Evolutionary conservation across 2,113 vertebrate species (phyloP).

Genomic region (Scatophagus argus): DNA sequence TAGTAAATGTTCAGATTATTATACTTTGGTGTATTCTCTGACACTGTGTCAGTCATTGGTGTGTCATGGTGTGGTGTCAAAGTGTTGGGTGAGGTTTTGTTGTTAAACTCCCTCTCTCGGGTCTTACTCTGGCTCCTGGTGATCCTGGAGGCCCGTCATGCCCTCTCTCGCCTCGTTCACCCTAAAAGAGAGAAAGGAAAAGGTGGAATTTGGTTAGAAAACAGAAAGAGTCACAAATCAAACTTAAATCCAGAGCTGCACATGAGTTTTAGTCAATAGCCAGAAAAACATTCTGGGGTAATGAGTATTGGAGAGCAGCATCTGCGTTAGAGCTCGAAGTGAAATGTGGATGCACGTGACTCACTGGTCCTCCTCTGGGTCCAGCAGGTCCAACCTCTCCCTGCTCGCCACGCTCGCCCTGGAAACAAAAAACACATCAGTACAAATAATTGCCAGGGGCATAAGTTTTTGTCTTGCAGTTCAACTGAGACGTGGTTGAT

Average conservation of each 20-base stretch:
- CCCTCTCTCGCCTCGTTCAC: constrained; percentile 88
- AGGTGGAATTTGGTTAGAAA: not conserved
- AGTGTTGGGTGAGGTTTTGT: not conserved
- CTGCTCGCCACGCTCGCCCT: constrained; percentile 93
- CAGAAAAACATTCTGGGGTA: too few species aligned
- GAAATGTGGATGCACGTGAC: constrained; percentile 65
- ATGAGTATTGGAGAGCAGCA: too few species aligned
- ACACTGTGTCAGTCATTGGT: not conserved
- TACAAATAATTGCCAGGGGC: not conserved
- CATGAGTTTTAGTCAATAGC: not conserved
- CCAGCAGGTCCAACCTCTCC: constrained; percentile 91
- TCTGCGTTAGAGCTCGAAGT: not conserved
- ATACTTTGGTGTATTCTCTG: too few species aligned
- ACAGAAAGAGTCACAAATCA: not conserved
- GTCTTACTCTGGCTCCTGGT: constrained; percentile 91
- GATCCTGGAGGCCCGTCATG: constrained; percentile 86
- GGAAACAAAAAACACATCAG: constrained; percentile 37
- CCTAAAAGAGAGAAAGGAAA: constrained; percentile 78
- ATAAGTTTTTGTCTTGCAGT: not conserved
- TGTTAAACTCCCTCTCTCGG: not conserved
- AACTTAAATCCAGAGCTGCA: not conserved
- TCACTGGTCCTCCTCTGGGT: constrained; percentile 90
- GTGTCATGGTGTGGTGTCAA: not conserved
- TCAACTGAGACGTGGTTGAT: not conserved
- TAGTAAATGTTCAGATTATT: too few species aligned